Evolutionary conservation across 2,888 invertebrate genomes (phyloP).

Genomic region (Dendrolimus pini): DNA sequence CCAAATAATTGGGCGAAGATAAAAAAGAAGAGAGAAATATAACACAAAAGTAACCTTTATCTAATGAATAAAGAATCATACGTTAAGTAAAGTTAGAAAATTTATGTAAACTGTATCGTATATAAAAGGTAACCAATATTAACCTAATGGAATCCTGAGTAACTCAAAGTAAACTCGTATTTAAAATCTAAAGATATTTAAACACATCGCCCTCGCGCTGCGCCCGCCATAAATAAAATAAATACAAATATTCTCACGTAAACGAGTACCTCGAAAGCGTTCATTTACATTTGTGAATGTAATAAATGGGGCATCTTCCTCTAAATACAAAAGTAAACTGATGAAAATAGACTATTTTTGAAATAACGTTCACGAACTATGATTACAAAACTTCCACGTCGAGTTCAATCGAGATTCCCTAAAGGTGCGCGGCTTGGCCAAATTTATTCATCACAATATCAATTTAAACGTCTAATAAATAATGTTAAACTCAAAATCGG

Average conservation of each 20-base stretch:
- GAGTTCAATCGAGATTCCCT: slow-evolving; percentile 28
- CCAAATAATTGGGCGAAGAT: too few relatives aligned
- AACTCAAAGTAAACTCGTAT: slow-evolving; percentile 59
- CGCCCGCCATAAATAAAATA: slow-evolving; percentile 73
- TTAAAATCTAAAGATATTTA: slow-evolving; percentile 72
- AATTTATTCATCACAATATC: background rate
- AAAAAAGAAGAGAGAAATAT: too few relatives aligned
- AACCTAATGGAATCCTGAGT: slow-evolving; percentile 63
- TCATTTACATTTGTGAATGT: slow-evolving; percentile 73
- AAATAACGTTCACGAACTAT: slow-evolving; percentile 25
- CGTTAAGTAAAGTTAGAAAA: too few relatives aligned
- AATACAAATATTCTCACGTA: slow-evolving; percentile 77
- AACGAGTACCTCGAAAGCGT: slow-evolving; percentile 68
- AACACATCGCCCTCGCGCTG: slow-evolving; percentile 67
- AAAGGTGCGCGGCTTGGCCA: slow-evolving; percentile 2
- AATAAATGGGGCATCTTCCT: slow-evolving; percentile 69
- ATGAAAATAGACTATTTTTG: slow-evolving; percentile 50
- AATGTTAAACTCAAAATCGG: too few relatives aligned
- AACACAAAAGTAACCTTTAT: too few relatives aligned
- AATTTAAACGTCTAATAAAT: too few relatives aligned
- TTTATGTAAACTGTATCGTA: slow-evolving; percentile 2
- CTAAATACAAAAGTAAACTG: slow-evolving; percentile 62
- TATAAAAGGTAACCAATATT: slow-evolving; percentile 63
- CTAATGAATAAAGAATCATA: too few relatives aligned
- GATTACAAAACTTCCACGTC: slow-evolving; percentile 18